These are phyloP conservation scores for Lasioglossum zephyrum DNA, from an alignment of 2,888 invertebrate genomes.

Conservation along the genomic window DNA sequence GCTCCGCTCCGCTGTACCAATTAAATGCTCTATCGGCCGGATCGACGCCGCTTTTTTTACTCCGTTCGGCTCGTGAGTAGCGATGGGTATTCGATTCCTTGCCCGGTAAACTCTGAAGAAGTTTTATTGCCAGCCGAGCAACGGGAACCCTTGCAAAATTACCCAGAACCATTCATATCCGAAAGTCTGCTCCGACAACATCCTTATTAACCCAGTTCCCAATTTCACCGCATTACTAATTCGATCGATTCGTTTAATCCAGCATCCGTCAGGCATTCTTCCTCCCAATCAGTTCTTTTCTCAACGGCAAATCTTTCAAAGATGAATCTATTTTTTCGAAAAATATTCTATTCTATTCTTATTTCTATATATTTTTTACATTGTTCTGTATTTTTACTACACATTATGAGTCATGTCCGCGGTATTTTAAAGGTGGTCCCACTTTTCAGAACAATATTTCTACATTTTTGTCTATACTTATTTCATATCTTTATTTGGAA, in stretches of 20 bases:
- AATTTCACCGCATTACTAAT: background rate
- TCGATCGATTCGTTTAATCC: background rate
- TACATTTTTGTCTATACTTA: background rate
- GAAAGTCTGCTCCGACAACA: background rate
- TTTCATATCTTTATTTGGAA: background rate
- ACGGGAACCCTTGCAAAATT: background rate
- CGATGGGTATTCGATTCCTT: slow-evolving; percentile 9
- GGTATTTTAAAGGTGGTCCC: background rate
- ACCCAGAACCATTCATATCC: background rate
- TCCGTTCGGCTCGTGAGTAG: slow-evolving; percentile 15
- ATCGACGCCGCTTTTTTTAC: slow-evolving; percentile 46
- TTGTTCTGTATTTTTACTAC: background rate
- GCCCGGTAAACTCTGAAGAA: background rate
- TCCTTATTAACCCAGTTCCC: background rate
- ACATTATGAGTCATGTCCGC: background rate
- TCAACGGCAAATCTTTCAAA: background rate
- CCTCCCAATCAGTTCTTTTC: background rate
- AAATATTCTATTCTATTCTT: background rate
- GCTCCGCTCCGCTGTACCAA: slow-evolving; percentile 56
- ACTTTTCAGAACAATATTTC: background rate
- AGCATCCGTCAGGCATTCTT: background rate
- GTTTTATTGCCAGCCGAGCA: background rate
- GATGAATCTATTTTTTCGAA: background rate
- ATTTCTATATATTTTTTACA: background rate
- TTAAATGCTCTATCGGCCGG: slow-evolving; percentile 63